These are phyloP conservation scores for Lepidothrix coronata DNA, from an alignment of 2,113 vertebrate species.

Conservation along the genomic window DNA sequence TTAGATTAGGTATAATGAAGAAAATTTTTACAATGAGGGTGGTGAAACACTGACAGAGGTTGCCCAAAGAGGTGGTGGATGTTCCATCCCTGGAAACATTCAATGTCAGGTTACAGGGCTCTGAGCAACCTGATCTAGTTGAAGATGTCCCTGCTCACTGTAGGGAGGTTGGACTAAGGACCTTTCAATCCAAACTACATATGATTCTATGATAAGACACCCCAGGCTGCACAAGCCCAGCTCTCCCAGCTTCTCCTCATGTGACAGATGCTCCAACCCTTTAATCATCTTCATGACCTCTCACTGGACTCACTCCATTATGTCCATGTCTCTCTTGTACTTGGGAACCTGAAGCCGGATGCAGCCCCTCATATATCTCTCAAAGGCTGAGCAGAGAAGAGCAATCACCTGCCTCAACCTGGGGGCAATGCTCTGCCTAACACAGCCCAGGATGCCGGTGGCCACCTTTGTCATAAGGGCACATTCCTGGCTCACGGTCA, in stretches of 20 bases:
- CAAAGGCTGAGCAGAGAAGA: background rate
- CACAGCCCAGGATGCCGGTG: background rate
- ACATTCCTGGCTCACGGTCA: background rate
- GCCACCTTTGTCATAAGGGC: background rate
- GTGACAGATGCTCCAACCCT: background rate
- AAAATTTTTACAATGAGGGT: background rate
- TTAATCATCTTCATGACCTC: background rate
- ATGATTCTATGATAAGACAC: background rate
- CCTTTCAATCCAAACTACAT: background rate
- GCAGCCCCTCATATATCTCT: background rate
- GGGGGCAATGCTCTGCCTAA: background rate
- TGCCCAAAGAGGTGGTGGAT: background rate
- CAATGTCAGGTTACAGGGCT: background rate
- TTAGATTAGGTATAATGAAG: background rate
- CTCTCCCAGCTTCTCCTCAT: background rate
- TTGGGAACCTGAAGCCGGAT: background rate
- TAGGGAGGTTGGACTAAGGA: background rate
- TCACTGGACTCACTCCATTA: background rate
- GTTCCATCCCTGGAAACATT: background rate
- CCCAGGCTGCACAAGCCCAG: background rate
- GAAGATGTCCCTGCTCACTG: background rate
- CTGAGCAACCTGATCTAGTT: background rate
- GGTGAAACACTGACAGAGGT: background rate
- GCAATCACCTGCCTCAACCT: background rate
- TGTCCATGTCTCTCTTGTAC: background rate